phyloP scores from a whole-genome alignment of 2,113 vertebrate species.

The Tragulus kanchil region DNA sequence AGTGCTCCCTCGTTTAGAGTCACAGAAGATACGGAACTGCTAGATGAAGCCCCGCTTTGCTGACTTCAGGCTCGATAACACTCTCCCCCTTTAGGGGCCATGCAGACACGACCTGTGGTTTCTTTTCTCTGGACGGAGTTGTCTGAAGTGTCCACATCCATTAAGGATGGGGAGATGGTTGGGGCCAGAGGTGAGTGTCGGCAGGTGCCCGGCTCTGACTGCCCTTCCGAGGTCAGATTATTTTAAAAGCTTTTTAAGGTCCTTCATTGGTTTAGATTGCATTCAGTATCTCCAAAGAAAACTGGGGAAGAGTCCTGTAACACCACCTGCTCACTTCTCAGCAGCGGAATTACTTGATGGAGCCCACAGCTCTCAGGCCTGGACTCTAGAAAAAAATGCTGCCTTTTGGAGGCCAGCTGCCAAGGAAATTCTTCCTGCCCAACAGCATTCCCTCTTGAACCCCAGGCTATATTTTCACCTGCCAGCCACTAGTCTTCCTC shows the following conservation, averaged over 20 bases:
- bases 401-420: not conserved
- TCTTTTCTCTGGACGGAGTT: not conserved
- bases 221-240: not conserved
- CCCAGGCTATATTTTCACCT: not conserved
- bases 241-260: not conserved
- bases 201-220: too few relatives aligned
- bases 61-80: not conserved
- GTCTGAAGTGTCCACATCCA: not conserved
- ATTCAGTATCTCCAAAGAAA: not conserved
- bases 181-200: not conserved
- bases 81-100: not conserved
- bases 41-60: not conserved
- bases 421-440: not conserved
- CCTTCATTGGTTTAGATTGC: not conserved
- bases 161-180: not conserved
- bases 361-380: not conserved
- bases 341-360: not conserved
- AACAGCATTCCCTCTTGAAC: not conserved
- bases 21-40: not conserved
- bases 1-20: not conserved
- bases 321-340: not conserved
- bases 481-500: not conserved
- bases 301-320: not conserved
- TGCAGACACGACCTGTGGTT: fast-evolving
- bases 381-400: not conserved